Evolutionary conservation across 2,113 vertebrate genomes (phyloP).

Genomic region (Desmodus rotundus): DNA sequence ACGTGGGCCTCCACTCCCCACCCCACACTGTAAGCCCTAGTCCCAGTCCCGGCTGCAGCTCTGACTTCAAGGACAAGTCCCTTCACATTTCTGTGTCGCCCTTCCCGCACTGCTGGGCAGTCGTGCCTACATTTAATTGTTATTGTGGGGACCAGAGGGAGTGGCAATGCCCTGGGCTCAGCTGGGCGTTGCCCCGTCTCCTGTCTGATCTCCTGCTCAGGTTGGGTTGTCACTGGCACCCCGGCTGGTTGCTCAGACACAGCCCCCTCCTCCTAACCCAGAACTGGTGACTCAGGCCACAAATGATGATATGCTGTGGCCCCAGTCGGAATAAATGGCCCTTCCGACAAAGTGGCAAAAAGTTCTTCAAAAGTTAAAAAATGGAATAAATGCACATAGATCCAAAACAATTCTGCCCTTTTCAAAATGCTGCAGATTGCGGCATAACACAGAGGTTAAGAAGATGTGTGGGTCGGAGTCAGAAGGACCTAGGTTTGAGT

Average conservation of each 20-base stretch:
- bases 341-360: neutral
- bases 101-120: neutral
- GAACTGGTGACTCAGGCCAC: neutral
- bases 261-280: neutral
- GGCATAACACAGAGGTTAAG: neutral
- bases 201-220: neutral
- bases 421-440: conserved; percentile 29
- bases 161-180: neutral
- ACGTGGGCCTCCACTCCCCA: neutral
- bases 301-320: neutral
- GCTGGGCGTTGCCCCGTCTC: neutral
- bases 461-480: conserved; percentile 58
- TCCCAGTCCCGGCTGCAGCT: neutral
- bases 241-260: neutral
- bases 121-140: neutral
- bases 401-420: conserved; percentile 50
- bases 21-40: neutral
- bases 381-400: conserved; percentile 1
- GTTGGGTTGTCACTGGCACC: neutral
- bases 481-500: conserved; percentile 24
- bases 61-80: neutral
- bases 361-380: conserved; percentile 29
- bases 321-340: neutral
- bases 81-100: neutral
- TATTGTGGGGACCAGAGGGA: neutral